Conservation (phyloP, 2,797 vertebrate species). For the Tapera naevia region DNA sequence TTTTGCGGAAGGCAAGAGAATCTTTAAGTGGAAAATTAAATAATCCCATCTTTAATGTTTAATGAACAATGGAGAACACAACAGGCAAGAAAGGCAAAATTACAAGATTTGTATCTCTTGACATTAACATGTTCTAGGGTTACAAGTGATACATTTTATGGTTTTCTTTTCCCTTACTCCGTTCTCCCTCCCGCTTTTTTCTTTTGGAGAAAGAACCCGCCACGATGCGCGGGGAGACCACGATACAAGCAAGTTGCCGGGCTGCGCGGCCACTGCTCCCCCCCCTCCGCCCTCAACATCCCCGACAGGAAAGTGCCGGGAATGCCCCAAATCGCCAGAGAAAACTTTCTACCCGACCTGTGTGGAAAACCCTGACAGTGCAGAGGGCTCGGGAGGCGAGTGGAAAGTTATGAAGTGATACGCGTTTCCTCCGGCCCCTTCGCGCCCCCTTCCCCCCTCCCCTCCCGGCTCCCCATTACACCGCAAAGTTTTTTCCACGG, state of each 20-base stretch:
- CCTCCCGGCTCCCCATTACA: background rate
- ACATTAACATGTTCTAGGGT: conserved; percentile 35
- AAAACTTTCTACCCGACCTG: background rate
- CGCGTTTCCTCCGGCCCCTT: background rate
- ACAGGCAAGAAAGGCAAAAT: background rate
- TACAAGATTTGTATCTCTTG: conserved; percentile 28
- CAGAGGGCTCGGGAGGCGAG: background rate
- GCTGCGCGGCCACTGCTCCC: background rate
- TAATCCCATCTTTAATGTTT: conserved; percentile 39
- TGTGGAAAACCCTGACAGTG: background rate
- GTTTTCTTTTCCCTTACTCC: background rate
- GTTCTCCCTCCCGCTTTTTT: background rate
- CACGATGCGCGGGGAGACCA: background rate
- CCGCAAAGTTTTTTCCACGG: conserved; percentile 56
- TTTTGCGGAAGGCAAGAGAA: background rate
- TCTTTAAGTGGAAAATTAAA: conserved; percentile 34
- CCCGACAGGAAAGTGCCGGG: background rate
- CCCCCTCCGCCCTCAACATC: background rate
- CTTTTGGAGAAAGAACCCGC: background rate
- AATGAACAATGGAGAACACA: conserved; percentile 27
- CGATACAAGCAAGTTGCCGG: background rate
- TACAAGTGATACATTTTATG: conserved; percentile 9
- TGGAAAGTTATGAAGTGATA: background rate
- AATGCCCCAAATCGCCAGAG: background rate
- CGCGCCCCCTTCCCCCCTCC: too few relatives aligned